Base-by-base conservation (phyloP, 2,888 invertebrate genomes). In the Tachina fera region DNA sequence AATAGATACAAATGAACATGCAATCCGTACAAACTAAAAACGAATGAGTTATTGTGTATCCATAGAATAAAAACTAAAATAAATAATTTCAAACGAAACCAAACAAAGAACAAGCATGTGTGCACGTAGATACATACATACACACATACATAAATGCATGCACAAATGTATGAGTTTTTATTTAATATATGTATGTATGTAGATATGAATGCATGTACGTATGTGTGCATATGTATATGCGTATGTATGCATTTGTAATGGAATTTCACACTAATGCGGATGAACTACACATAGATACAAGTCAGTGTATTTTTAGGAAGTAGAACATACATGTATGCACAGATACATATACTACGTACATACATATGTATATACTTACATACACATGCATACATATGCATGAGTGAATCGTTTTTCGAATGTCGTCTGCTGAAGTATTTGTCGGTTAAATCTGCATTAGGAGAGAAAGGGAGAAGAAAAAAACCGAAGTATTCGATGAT, bases 211-310 rank as follows among this genome's bases (percentile, higher is more conserved):
- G 13, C 19, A 56, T 74, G 63, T 70, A 65, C 71, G 22, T 31
- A 49, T 19, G 3, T 43, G 43, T 6, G 5, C 0, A 60, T 22
- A 45, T 41, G 8, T 19, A 43, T 3, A 9, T 43, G 45, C 13
- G 31, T 3, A 41, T 71, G 47, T 43, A 19, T 82, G 82, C 79
- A 51, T 86, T 76, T 80, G 79, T 68, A 77, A 83, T 86, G 83
- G 86, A 86, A 86, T 86, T 86, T 83, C 83, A 83, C 83, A 83
- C 82, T 67, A 83, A 79, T 86, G 83, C 67, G 71, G 86, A 83
- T 83, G 67, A 83, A 72, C 31, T 31, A 86, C 76, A 85, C 11
- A 19, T 63, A 85, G 58, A 74, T 77, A 84, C 71, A 60, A 60
- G 60, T 72, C 45, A 76, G 47, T 75, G 83, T 60, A 72, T 76